Evolutionary conservation across 2,797 vertebrate species (phyloP).

Genomic region (Heliangelus exortis): DNA sequence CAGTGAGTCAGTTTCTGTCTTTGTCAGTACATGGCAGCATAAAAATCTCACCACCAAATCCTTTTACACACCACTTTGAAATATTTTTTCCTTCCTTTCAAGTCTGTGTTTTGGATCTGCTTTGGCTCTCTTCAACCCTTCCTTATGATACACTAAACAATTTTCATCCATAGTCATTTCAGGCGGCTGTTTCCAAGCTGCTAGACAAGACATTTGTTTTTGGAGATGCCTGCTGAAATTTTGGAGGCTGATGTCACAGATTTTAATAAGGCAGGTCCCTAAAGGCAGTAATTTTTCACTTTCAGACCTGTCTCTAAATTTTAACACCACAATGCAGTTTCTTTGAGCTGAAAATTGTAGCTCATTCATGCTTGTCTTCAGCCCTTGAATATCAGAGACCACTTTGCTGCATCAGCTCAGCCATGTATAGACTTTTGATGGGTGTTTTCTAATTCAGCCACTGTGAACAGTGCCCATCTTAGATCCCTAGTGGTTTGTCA

Average conservation of each 20-base stretch:
- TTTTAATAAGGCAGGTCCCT: background rate
- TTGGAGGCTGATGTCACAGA: background rate
- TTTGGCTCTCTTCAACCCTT: background rate
- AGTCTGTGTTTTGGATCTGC: background rate
- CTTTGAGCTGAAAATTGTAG: slow-evolving; percentile 5
- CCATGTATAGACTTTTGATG: background rate
- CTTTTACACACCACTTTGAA: background rate
- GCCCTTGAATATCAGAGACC: background rate
- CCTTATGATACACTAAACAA: background rate
- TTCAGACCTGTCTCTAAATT: background rate
- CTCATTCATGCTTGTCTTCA: background rate
- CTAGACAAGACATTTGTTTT: background rate
- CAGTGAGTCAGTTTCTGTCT: background rate
- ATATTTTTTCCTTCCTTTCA: background rate
- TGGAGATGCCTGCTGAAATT: background rate
- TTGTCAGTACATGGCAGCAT: background rate
- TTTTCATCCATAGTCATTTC: background rate
- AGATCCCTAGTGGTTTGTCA: background rate
- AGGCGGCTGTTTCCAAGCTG: background rate
- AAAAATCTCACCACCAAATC: background rate
- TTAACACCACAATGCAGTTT: background rate
- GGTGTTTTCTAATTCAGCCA: background rate
- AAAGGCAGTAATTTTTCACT: background rate
- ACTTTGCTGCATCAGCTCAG: background rate
- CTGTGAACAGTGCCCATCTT: background rate